phyloP scores from a whole-genome alignment of 2,113 vertebrate species.

The Xiphophorus hellerii region DNA sequence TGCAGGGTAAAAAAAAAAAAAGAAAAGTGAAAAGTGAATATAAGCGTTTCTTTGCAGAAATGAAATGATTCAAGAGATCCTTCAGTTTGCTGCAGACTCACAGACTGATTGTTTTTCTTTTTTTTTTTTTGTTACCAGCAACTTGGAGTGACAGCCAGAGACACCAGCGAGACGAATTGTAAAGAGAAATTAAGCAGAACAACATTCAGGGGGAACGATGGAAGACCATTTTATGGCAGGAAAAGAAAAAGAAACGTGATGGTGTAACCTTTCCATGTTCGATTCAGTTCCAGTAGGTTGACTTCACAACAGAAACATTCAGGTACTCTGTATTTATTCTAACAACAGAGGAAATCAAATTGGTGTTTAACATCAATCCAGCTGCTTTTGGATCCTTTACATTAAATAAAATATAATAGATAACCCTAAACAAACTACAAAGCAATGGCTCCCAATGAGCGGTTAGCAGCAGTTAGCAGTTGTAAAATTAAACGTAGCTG shows the following conservation, averaged over 20 bases:
- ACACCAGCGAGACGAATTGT: constrained; percentile 5
- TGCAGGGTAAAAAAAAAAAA: constrained; percentile 23
- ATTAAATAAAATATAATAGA: no score
- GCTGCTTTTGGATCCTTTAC: no score
- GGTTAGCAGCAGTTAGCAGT: no score
- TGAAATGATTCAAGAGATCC: constrained; percentile 19
- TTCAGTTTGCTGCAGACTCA: constrained; percentile 8
- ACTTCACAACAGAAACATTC: no score
- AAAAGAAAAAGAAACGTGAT: not conserved
- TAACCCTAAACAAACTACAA: no score
- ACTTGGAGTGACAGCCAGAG: not conserved
- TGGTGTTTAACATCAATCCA: no score
- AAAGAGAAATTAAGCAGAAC: constrained; percentile 10
- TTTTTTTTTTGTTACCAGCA: not conserved
- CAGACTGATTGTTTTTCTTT: not conserved
- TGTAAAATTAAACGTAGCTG: no score
- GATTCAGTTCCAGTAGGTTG: no score
- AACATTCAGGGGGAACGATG: not conserved
- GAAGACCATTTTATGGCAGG: not conserved
- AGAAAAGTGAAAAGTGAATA: constrained; percentile 38
- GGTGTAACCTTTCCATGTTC: no score
- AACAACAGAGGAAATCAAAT: no score
- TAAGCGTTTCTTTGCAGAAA: constrained; percentile 45
- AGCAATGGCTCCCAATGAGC: no score
- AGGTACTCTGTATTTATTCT: no score